Base-by-base conservation (phyloP, 2,113 vertebrate species). In the Ictalurus furcatus region DNA sequence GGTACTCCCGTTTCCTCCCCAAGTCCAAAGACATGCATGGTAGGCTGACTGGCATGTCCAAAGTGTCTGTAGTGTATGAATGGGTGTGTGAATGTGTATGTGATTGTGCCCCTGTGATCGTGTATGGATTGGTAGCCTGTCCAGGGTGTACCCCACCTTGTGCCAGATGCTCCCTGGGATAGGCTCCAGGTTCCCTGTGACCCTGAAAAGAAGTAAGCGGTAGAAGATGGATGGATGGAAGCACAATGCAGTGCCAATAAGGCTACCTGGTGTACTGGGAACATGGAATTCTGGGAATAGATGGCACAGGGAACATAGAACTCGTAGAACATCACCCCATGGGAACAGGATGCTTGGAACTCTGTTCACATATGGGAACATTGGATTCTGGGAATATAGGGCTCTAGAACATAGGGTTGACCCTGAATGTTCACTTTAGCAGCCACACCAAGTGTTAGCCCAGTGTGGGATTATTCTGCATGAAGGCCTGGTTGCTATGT, bases 401-500 rank as follows among this genome's bases (percentile, higher is more conserved):
- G 3, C 30, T 61, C 2, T 61, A 25, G 17, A 44, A 63, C 81
- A 40, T 28, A 61, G 21, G n/a, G 1, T 58, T 34, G 16, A 37
- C 21, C 19, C 30, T 25, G 34, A 14, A 83, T 25, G 21, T 61
- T 37, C 81, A 61, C 21, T 83, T 61, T 40, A 61, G 80, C 80
- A 82, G 79, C 54, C 54, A 19, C 52, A 30, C 2, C 2, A 19
- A 48, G n/a, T 44, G 58, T 23, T 61, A 61, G 19, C 56, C 30
- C 56, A 25, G 30, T 83, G 17, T 63, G 80, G 56, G 54, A 13
- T 82, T 37, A 25, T 61, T 25, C 30, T 25, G 78, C 12, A 40
- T 58, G 58, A 63, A 40, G 58, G 21, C 34, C 81, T 84, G 81
- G 81, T 40, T 63, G 81, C 58, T 61, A 84, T 84, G 58, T 63